Evolutionary conservation across 2,888 invertebrate species (phyloP).

Genomic region (Graphium colonna): DNA sequence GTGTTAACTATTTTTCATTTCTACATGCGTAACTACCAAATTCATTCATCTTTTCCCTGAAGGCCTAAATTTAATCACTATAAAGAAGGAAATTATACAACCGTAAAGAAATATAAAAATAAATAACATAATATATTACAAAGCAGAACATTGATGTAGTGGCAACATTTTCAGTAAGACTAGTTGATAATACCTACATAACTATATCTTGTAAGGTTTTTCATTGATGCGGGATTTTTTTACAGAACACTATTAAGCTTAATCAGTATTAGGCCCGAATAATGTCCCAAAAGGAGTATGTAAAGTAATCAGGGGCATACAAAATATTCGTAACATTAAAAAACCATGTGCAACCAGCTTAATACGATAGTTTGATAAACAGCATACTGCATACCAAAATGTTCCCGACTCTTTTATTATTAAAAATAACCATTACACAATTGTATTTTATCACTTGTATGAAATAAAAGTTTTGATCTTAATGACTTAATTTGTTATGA

Average conservation of each 20-base stretch:
- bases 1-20: neutral
- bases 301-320: slow-evolving; percentile 12
- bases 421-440: too few species aligned
- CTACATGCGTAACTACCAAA: slow-evolving; percentile 28
- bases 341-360: slow-evolving; percentile 9
- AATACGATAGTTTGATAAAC: neutral
- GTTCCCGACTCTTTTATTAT: too few species aligned
- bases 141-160: slow-evolving; percentile 74
- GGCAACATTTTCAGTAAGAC: slow-evolving; percentile 77
- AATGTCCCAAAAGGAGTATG: slow-evolving; percentile 25
- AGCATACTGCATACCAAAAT: neutral
- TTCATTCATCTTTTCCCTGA: slow-evolving; percentile 31
- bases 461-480: too few species aligned
- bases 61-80: slow-evolving; percentile 44
- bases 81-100: slow-evolving; percentile 62
- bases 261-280: slow-evolving; percentile 35
- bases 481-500: too few species aligned
- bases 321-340: neutral
- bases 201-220: slow-evolving; percentile 55
- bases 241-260: slow-evolving; percentile 35
- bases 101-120: slow-evolving; percentile 67
- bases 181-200: slow-evolving; percentile 73
- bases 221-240: slow-evolving; percentile 37
- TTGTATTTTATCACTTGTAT: too few species aligned
- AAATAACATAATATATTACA: slow-evolving; percentile 73